A percentile compares a stretch with the other conserved stretches of the same genome.
Evolutionary conservation across 1,140 invertebrate species (phyloP).

Genomic region (Neotoxoptera formosana): DNA sequence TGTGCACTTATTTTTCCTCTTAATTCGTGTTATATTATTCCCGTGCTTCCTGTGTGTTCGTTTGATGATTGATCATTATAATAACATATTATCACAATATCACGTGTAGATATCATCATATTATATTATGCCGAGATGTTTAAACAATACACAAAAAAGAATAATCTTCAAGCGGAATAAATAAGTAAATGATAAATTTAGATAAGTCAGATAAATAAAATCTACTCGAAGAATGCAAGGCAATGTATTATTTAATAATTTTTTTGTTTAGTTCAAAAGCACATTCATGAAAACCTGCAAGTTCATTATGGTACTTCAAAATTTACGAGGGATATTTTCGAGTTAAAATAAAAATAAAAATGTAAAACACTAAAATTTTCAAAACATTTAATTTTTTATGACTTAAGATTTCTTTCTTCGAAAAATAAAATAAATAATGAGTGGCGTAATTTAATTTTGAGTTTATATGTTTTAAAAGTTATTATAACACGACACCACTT

Average conservation of each 20-base stretch:
- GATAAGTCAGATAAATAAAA: neutral
- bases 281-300: neutral
- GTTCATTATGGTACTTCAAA: neutral
- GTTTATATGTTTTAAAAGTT: neutral
- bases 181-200: neutral
- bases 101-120: neutral
- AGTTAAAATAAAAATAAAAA: neutral
- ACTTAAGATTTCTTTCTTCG: neutral
- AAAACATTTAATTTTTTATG: neutral
- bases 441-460: neutral
- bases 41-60: neutral
- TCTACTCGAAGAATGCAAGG: neutral
- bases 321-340: neutral
- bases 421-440: neutral
- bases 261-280: neutral
- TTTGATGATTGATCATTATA: neutral
- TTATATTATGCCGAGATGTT: neutral
- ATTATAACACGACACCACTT: neutral
- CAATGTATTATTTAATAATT: slow-evolving; percentile 4
- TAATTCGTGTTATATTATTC: neutral
- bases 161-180: neutral
- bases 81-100: neutral
- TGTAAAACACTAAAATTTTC: neutral
- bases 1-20: neutral
- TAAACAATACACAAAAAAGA: neutral